These are phyloP conservation scores for Pangasianodon hypophthalmus DNA, from an alignment of 2,113 vertebrate genomes.

Conservation along the genomic window DNA sequence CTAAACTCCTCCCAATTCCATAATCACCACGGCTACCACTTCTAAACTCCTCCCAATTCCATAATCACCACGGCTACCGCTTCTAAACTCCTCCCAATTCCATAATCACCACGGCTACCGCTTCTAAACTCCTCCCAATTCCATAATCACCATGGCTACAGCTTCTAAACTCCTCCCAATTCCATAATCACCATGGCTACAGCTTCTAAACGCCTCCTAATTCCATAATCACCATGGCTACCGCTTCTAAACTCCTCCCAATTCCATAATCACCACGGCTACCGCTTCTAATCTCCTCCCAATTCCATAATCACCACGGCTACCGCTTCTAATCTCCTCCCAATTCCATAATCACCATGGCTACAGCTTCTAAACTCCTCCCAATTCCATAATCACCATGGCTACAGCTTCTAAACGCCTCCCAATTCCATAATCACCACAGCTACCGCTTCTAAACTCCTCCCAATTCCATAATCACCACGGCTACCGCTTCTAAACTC, in stretches of 20 bases:
- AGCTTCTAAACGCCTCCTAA: conserved; percentile 57
- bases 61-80: conserved; percentile 55
- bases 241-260: conserved; percentile 55
- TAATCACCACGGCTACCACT: too few relatives aligned
- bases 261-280: too few relatives aligned
- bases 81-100: conserved; percentile 58
- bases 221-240: conserved; percentile 58
- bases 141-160: too few relatives aligned
- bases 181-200: conserved; percentile 39
- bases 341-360: conserved; percentile 55
- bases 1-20: neutral
- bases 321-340: conserved; percentile 58
- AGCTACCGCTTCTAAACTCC: conserved; percentile 58
- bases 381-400: too few relatives aligned
- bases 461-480: conserved; percentile 54
- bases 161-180: too few relatives aligned
- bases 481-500: conserved; percentile 62
- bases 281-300: too few relatives aligned
- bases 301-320: neutral
- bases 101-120: conserved; percentile 57
- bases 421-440: neutral
- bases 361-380: conserved; percentile 62
- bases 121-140: conserved; percentile 39
- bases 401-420: too few relatives aligned
- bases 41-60: neutral